Conservation (phyloP, 2,888 invertebrate genomes). For the Acholoe squamosa region DNA sequence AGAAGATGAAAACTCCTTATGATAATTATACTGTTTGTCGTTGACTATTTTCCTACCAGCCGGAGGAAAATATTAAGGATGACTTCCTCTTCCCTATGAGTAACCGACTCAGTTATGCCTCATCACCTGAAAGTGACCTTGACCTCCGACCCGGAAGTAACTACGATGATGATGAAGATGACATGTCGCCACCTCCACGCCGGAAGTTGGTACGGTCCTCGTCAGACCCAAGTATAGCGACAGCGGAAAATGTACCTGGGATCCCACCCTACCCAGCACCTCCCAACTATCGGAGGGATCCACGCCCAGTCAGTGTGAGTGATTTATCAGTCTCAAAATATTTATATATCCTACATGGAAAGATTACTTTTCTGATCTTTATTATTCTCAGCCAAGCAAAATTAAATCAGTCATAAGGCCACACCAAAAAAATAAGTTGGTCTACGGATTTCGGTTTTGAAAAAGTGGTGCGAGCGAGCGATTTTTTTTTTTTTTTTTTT, state of each 20-base stretch:
- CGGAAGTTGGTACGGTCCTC: conserved; percentile 89
- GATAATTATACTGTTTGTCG: too few species aligned
- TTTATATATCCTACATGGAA: neutral
- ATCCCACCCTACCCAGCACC: conserved; percentile 85
- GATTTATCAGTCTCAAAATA: neutral
- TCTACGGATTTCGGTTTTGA: too few species aligned
- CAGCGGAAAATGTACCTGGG: conserved; percentile 89
- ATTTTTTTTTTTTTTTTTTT: too few species aligned
- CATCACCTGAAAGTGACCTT: conserved; percentile 97
- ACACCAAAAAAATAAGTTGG: too few species aligned
- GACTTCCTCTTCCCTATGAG: conserved; percentile 99
- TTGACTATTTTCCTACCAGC: conserved; percentile 85
- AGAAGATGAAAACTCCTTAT: too few species aligned
- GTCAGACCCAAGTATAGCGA: conserved; percentile 97
- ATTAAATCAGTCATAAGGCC: too few species aligned
- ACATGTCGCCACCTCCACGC: conserved; percentile 71
- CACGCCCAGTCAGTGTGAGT: conserved; percentile 76
- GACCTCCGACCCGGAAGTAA: conserved; percentile 84
- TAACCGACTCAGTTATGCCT: conserved; percentile 94
- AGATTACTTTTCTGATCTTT: too few species aligned
- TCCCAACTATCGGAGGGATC: conserved; percentile 90
- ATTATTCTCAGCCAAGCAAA: too few species aligned
- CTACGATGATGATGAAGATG: conserved; percentile 73
- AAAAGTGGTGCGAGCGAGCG: too few species aligned
- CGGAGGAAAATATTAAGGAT: conserved; percentile 97